These are phyloP conservation scores for Heliconius erato DNA, from an alignment of 2,888 invertebrate genomes.

Conservation along the genomic window DNA sequence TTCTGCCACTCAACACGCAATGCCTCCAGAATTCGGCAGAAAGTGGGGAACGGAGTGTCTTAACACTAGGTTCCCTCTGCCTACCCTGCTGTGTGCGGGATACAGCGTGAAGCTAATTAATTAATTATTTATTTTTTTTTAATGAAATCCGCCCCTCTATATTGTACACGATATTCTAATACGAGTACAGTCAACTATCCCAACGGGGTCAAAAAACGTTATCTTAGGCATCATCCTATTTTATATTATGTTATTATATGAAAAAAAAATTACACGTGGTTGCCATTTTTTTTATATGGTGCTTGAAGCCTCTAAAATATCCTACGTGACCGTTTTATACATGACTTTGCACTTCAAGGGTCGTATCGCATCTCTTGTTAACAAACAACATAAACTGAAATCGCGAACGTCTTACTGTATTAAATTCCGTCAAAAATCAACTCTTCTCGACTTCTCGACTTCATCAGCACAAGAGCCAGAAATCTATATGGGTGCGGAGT, in stretches of 20 bases:
- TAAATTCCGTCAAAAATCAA: not conserved
- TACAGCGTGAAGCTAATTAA: no score
- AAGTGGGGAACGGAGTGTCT: no score
- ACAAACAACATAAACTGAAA: slow-evolving; percentile 57
- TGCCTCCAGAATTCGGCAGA: no score
- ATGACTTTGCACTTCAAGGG: slow-evolving; percentile 73
- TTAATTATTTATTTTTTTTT: not conserved
- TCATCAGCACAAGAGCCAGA: no score
- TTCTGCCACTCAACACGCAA: no score
- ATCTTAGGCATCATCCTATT: not conserved
- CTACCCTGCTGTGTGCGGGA: no score
- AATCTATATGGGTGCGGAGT: no score
- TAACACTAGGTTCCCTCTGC: no score
- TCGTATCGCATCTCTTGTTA: slow-evolving; percentile 80
- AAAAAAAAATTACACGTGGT: not conserved
- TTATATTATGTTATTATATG: not conserved
- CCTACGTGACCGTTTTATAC: slow-evolving; percentile 45
- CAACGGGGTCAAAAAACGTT: not conserved
- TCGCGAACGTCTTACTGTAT: not conserved
- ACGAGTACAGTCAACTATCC: not conserved
- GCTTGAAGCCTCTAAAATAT: slow-evolving; percentile 25
- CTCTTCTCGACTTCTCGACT: no score
- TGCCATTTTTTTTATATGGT: not conserved
- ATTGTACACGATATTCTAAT: not conserved
- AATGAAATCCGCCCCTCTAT: not conserved